A percentile compares a stretch with the other conserved stretches of the same genome.
Evolutionary conservation across 2,797 vertebrate species (phyloP).

Genomic region (Nothura maculosa): DNA sequence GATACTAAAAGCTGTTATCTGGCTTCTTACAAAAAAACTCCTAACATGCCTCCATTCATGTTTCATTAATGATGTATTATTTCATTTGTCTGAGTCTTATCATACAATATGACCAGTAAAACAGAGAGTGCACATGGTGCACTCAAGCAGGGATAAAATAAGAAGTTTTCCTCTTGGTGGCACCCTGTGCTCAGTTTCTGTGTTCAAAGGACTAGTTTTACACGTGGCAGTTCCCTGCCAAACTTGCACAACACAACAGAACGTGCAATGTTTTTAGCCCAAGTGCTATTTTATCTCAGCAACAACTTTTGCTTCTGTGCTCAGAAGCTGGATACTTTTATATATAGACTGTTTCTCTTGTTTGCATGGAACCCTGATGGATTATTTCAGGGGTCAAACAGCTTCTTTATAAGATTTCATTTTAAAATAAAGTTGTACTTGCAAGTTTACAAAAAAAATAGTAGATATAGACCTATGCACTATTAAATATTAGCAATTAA

Average conservation of each 20-base stretch:
- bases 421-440: not conserved
- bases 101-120: fast-evolving
- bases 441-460: not conserved
- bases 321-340: not conserved
- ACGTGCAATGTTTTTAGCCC: not conserved
- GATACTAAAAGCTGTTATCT: not conserved
- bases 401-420: not conserved
- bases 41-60: not conserved
- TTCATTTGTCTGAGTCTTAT: not conserved
- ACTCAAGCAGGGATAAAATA: not conserved
- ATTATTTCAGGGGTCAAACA: not conserved
- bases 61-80: not conserved
- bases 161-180: slow-evolving; percentile 27
- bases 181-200: not conserved
- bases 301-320: not conserved
- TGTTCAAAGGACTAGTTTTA: not conserved
- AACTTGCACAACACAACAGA: not conserved
- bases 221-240: fast-evolving
- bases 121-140: fast-evolving
- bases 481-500: fast-evolving
- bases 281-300: not conserved
- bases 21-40: not conserved
- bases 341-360: not conserved
- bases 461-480: not conserved
- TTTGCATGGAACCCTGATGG: too few relatives aligned